Conservation (phyloP, 2,113 vertebrate species). For the Cettia cetti region DNA sequence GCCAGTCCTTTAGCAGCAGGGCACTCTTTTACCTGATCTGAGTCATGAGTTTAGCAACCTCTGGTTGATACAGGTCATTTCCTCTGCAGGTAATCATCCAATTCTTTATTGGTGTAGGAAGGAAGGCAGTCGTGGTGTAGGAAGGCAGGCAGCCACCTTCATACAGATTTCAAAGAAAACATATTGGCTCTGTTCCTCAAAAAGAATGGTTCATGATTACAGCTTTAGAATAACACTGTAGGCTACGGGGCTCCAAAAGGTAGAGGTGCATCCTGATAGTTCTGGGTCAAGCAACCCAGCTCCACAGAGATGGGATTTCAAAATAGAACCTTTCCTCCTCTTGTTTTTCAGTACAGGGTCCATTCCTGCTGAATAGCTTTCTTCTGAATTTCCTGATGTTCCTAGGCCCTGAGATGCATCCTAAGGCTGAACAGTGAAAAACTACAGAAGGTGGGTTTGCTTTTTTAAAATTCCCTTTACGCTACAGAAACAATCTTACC, state of each 20-base stretch:
- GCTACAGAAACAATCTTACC: background rate
- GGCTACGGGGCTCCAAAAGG: background rate
- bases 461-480: background rate
- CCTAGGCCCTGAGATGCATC: background rate
- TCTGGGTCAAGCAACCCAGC: background rate
- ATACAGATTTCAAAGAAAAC: background rate
- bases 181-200: background rate
- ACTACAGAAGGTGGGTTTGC: background rate
- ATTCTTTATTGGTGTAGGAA: background rate
- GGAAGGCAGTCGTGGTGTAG: background rate
- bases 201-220: background rate
- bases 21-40: background rate
- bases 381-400: background rate
- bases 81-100: background rate
- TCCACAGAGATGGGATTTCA: background rate
- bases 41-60: background rate
- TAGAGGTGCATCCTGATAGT: fast-evolving
- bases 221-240: background rate
- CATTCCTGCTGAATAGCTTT: background rate
- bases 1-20: background rate
- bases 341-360: background rate
- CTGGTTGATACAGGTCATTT: background rate
- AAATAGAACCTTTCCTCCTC: background rate
- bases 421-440: background rate
- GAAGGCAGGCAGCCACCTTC: background rate